Conservation (phyloP, 2,797 vertebrate genomes). For the Cryptoprocta ferox region DNA sequence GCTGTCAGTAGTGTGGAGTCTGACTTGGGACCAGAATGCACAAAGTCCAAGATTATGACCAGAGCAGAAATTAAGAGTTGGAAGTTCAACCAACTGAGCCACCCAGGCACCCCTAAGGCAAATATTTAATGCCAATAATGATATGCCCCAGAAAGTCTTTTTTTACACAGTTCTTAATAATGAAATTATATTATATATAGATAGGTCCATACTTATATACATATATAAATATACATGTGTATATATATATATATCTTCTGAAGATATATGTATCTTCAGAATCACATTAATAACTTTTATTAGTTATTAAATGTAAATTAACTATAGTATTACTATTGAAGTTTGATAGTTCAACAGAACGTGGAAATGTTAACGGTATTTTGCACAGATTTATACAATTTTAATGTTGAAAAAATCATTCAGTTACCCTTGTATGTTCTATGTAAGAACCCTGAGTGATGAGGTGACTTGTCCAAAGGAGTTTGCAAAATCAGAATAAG, state of each 20-base stretch:
- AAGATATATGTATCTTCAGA: background rate
- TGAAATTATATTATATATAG: background rate
- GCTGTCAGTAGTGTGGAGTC: no score
- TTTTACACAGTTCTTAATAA: background rate
- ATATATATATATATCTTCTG: no score
- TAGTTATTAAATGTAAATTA: background rate
- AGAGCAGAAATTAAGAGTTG: no score
- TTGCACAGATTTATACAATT: constrained; percentile 9
- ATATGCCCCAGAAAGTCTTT: background rate
- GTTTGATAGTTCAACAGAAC: background rate
- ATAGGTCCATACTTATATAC: background rate
- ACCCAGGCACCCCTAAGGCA: background rate
- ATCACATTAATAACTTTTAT: constrained; percentile 37
- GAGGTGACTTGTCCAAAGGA: background rate
- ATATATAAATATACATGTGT: background rate
- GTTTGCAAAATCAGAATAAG: background rate
- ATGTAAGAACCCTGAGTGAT: background rate
- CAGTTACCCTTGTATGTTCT: background rate
- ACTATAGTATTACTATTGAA: background rate
- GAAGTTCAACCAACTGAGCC: no score
- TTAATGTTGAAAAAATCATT: background rate
- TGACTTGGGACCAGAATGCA: no score
- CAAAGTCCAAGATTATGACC: no score
- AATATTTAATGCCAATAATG: constrained; percentile 32
- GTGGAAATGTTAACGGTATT: background rate